Evolutionary conservation across 2,797 vertebrate species (phyloP).

Genomic region (Gymnothorax reevesii): DNA sequence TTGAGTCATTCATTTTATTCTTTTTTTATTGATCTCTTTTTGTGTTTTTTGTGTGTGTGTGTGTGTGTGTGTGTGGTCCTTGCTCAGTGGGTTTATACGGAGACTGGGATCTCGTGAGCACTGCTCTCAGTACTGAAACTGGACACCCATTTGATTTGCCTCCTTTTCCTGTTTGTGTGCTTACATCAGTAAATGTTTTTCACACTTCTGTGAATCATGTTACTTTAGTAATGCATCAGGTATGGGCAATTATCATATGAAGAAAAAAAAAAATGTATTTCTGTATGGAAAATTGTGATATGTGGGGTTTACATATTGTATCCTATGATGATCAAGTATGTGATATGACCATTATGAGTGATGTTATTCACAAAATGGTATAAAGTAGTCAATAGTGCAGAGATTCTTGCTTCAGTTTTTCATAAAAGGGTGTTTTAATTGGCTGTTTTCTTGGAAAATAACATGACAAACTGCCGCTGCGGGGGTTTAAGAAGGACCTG

Average conservation of each 20-base stretch:
- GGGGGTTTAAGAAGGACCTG: constrained; percentile 58
- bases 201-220: constrained; percentile 7
- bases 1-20: neutral
- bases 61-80: constrained; percentile 36
- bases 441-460: constrained; percentile 58
- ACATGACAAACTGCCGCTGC: constrained; percentile 48
- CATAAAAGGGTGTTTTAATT: constrained; percentile 39
- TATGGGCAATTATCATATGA: neutral
- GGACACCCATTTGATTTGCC: constrained; percentile 52
- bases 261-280: neutral
- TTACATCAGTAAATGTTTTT: constrained; percentile 32
- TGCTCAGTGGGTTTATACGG: neutral
- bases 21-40: neutral
- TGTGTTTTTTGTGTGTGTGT: constrained; percentile 24
- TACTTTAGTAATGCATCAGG: neutral
- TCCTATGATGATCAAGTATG: neutral
- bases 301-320: neutral
- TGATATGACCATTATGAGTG: constrained; percentile 8
- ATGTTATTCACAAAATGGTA: constrained; percentile 43
- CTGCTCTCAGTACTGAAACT: constrained; percentile 40
- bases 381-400: constrained; percentile 21
- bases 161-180: constrained; percentile 58
- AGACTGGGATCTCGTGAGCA: constrained; percentile 44
- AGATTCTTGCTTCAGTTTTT: constrained; percentile 16
- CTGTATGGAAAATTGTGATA: neutral